Evolutionary conservation across 2,113 vertebrate species (phyloP), one percentile per base, ranked within the genome.

Genomic region (Vulpes ferrilata): DNA sequence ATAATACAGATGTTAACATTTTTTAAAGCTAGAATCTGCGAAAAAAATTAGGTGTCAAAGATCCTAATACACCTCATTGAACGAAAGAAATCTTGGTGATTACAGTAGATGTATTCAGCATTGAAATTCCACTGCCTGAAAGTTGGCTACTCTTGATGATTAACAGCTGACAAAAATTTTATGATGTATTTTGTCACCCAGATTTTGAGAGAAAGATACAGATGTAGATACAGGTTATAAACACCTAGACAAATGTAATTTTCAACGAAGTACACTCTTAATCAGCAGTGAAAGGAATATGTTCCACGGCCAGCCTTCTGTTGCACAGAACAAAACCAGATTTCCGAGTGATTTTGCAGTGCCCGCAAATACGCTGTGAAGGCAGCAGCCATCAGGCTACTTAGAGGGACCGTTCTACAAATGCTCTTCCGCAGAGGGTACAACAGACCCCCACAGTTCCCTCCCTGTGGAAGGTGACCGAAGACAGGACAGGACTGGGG

Each of bases 1-100:
- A 48, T 95, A 82, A 94, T 89, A 89, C 51, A 57, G n/a, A 78
- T 53, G 57, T 91, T 97, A 86, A 43, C 67, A 90, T 83, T 86
- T 89, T 48, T 55, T 62, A 53, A 78, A 85, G 22, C 82, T 82
- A 90, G 64, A 87, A 25, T 78, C 73, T 73, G 10, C 62, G 16
- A 55, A 57, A 48, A 73, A 95, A 90, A 67, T 20, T 43, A 17
- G 59, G 2, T 19, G 8, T 35, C 80, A 59, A 64, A 65, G 43
- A 65, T 80, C 48, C 11, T 48, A 90, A 83, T 27, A 67, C 11
- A 35, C 11, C 12, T 35, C 64, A 23, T 53, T 91, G 32, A 86
- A 60, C 83, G 89, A n/a, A 76, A 88, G 51, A 67, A 74, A 27
- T 60, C 51, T 74, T 35, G 67, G 10, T 51, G n/a, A 74, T 78